These are phyloP conservation scores for Dorcus hopei DNA, from an alignment of 2,888 invertebrate species.

Conservation along the genomic window DNA sequence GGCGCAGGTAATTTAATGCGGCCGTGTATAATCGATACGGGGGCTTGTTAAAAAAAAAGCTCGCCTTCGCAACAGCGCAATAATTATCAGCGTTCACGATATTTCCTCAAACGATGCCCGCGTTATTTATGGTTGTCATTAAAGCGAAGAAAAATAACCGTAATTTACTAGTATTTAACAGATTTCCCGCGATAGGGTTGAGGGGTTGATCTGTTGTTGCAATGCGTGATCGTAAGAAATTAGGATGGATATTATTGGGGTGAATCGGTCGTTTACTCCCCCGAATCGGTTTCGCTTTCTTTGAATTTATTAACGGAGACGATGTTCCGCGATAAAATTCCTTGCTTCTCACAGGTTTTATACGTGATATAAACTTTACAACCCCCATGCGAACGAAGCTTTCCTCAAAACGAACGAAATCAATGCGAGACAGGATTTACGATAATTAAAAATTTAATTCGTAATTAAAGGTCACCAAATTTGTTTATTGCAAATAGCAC, in stretches of 20 bases:
- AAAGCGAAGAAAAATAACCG: conserved; percentile 13
- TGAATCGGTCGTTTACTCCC: not conserved
- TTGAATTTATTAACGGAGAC: too few species aligned
- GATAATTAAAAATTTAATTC: too few species aligned
- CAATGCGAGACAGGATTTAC: too few species aligned
- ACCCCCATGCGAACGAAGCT: too few species aligned
- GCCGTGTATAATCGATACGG: not conserved
- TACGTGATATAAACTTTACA: too few species aligned
- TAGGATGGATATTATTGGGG: not conserved
- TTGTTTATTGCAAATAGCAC: too few species aligned
- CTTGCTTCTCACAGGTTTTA: too few species aligned
- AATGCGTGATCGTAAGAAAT: not conserved
- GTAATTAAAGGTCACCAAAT: too few species aligned
- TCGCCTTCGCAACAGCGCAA: conserved; percentile 6
- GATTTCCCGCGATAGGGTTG: conserved; percentile 15
- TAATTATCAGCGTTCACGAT: conserved; percentile 17
- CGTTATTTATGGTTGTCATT: conserved; percentile 15
- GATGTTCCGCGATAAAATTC: too few species aligned
- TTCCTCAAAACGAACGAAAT: too few species aligned
- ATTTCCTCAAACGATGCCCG: not conserved
- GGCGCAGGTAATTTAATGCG: not conserved
- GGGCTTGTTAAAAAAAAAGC: not conserved
- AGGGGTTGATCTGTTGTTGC: conserved; percentile 2
- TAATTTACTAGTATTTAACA: conserved; percentile 15
- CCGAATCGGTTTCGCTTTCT: not conserved